A percentile compares a stretch with the other conserved stretches of the same genome.
Evolutionary conservation across 2,888 invertebrate genomes (phyloP).

Genomic region (Spicauda simplicius): DNA sequence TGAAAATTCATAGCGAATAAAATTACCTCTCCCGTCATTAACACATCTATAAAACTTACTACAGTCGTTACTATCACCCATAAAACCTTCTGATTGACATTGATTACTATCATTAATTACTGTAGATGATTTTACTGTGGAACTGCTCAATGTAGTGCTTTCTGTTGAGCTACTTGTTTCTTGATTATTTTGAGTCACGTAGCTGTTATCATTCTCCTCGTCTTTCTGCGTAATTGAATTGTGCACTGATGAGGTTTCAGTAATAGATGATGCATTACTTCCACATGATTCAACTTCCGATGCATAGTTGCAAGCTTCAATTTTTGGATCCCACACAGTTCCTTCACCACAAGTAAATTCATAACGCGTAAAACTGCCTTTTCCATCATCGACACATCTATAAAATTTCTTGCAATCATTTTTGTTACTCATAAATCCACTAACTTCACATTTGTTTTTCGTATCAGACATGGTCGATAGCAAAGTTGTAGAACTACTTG

Average conservation of each 20-base stretch:
- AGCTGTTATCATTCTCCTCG: slow-evolving; percentile 32
- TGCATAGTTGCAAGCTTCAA: slow-evolving; percentile 84
- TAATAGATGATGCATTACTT: not conserved
- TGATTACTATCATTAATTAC: not conserved
- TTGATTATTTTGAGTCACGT: slow-evolving; percentile 35
- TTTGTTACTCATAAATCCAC: slow-evolving; percentile 89
- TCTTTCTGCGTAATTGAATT: slow-evolving; percentile 35
- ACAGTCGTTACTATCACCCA: slow-evolving; percentile 78
- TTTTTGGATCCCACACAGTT: slow-evolving; percentile 85
- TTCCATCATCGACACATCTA: slow-evolving; percentile 87
- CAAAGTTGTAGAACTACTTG: slow-evolving; percentile 11
- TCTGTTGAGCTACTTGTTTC: slow-evolving; percentile 16
- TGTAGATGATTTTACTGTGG: slow-evolving; percentile 12
- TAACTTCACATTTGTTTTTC: slow-evolving; percentile 68
- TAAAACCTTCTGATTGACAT: slow-evolving; percentile 24
- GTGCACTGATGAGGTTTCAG: slow-evolving; percentile 34
- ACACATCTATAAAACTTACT: slow-evolving; percentile 92
- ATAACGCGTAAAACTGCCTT: slow-evolving; percentile 83
- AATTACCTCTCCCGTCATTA: slow-evolving; percentile 79
- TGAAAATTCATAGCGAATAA: slow-evolving; percentile 84
- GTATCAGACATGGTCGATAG: slow-evolving; percentile 16
- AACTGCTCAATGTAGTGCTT: slow-evolving; percentile 10
- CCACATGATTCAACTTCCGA: slow-evolving; percentile 75
- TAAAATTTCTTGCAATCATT: slow-evolving; percentile 90
- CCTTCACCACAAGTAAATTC: slow-evolving; percentile 88